Percentiles rank a stretch among this genome's conserved stretches.
Conservation (phyloP, 2,113 vertebrate species). For the Marcusenius ussheri region DNA sequence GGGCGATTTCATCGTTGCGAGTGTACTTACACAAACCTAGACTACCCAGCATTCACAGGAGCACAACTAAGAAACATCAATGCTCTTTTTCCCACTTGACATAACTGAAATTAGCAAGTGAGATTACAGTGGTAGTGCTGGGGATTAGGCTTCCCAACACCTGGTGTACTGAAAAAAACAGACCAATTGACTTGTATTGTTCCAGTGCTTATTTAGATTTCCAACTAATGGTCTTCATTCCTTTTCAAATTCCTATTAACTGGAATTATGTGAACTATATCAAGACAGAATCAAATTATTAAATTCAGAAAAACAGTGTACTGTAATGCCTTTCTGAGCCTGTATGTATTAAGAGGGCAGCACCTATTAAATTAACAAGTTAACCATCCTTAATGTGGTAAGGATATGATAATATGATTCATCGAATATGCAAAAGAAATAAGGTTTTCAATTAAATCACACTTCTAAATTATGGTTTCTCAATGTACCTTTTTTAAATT, state of each 20-base stretch:
- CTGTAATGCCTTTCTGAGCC: neutral
- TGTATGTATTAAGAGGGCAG: neutral
- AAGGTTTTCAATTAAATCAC: constrained; percentile 40
- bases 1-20: neutral
- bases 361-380: constrained; percentile 7
- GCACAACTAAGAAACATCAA: neutral
- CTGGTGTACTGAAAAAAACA: neutral
- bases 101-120: neutral
- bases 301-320: neutral
- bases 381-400: neutral
- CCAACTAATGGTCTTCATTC: neutral
- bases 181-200: neutral
- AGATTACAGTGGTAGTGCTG: neutral
- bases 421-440: constrained; percentile 25
- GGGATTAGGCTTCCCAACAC: neutral
- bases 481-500: constrained; percentile 33
- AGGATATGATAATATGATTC: neutral
- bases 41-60: neutral
- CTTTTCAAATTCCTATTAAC: neutral
- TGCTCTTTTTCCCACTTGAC: neutral
- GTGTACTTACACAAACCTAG: neutral
- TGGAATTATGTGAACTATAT: neutral
- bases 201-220: neutral
- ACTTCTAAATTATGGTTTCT: constrained; percentile 32
- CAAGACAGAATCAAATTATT: neutral